These are phyloP conservation scores for Tyto alba DNA, from an alignment of 2,113 vertebrate species.

Conservation along the genomic window DNA sequence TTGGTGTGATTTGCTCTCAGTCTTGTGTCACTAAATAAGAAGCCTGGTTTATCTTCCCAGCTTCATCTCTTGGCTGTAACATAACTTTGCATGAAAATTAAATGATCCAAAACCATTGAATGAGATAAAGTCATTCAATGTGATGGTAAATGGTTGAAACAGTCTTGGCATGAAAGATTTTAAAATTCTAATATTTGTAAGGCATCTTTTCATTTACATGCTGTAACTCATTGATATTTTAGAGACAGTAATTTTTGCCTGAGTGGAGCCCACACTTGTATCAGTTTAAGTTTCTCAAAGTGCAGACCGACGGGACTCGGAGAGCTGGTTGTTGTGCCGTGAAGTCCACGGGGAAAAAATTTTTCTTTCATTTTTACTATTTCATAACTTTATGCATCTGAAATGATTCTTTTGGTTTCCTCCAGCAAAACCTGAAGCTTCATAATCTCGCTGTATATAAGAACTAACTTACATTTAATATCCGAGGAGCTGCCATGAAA, in stretches of 20 bases:
- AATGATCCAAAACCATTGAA: background rate
- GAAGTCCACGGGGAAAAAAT: too few species aligned
- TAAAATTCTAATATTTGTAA: background rate
- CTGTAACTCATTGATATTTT: background rate
- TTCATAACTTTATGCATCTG: background rate
- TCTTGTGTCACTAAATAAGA: too few species aligned
- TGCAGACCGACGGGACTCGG: background rate
- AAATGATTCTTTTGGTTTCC: background rate
- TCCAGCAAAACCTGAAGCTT: background rate
- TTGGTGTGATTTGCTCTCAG: background rate
- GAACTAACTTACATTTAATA: accelerated
- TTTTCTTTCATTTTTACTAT: background rate
- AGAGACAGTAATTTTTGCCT: background rate
- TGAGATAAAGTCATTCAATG: background rate
- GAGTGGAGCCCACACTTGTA: background rate
- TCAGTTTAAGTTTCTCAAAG: background rate
- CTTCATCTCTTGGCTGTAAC: background rate
- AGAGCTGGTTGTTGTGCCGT: background rate
- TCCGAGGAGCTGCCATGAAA: accelerated
- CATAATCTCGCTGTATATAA: accelerated
- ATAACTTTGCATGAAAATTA: background rate
- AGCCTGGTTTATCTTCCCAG: background rate
- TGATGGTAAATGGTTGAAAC: background rate
- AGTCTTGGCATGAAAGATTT: background rate
- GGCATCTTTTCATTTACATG: background rate